These are phyloP conservation scores for Molothrus aeneus DNA, from an alignment of 2,797 vertebrate genomes.

Conservation along the genomic window DNA sequence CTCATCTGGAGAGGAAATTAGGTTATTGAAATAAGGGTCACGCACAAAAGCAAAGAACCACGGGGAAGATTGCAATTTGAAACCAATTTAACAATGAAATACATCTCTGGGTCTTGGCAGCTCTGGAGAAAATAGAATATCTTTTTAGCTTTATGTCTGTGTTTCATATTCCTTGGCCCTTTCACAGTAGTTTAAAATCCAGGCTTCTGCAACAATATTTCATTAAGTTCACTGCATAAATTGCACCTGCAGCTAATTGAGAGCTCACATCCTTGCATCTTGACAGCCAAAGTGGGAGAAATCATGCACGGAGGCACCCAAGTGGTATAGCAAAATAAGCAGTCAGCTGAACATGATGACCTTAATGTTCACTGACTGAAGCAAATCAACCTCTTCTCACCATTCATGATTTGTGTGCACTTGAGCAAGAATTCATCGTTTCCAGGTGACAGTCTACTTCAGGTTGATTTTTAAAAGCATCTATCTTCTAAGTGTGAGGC, in stretches of 20 bases:
- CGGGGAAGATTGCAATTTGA: not conserved
- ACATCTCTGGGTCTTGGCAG: not conserved
- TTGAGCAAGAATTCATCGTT: constrained; percentile 13
- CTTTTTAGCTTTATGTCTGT: not conserved
- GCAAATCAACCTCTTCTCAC: constrained; percentile 16
- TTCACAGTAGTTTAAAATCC: not conserved
- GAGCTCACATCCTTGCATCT: not conserved
- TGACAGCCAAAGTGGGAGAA: not conserved
- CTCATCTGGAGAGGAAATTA: not conserved
- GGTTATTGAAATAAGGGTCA: not conserved
- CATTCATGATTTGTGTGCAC: not conserved
- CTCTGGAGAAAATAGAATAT: not conserved
- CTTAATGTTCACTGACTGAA: constrained; percentile 43
- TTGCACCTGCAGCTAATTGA: constrained; percentile 7
- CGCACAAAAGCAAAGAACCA: not conserved
- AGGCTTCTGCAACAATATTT: not conserved
- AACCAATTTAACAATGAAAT: not conserved
- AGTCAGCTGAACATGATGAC: constrained; percentile 8
- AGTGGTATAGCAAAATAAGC: constrained; percentile 7
- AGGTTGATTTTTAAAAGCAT: constrained; percentile 39
- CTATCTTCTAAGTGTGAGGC: not conserved
- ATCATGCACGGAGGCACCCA: not conserved
- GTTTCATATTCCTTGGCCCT: not conserved
- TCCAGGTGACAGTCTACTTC: constrained; percentile 36
- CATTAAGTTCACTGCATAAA: not conserved